Conservation (phyloP, 2,888 invertebrate species). For the Sussaba pulchella region DNA sequence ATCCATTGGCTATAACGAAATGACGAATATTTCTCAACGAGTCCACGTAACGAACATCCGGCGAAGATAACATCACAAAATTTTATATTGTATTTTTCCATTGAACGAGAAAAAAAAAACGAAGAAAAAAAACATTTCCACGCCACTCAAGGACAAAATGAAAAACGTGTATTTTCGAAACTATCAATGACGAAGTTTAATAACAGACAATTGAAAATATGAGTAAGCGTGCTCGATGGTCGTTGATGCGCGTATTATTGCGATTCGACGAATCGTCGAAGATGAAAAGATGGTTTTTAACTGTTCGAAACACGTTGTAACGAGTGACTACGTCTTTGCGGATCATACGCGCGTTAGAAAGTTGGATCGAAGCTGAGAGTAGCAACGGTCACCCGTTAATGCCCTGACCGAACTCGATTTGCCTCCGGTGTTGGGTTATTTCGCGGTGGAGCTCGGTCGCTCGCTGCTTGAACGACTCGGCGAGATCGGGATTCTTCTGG, state of each 20-base stretch:
- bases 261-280: background rate
- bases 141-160: background rate
- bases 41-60: background rate
- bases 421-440: slow-evolving; percentile 84
- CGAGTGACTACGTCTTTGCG: slow-evolving; percentile 25
- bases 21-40: background rate
- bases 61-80: slow-evolving; percentile 4
- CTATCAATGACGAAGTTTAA: slow-evolving; percentile 34
- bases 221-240: slow-evolving; percentile 7
- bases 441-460: slow-evolving; percentile 91
- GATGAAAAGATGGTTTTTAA: background rate
- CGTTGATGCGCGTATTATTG: slow-evolving; percentile 22
- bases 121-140: background rate
- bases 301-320: background rate
- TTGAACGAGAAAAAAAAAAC: no score
- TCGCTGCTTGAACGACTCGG: slow-evolving; percentile 90
- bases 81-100: background rate
- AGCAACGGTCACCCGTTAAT: slow-evolving; percentile 67
- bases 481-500: slow-evolving; percentile 89
- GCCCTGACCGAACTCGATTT: slow-evolving; percentile 85
- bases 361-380: slow-evolving; percentile 6
- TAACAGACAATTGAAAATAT: slow-evolving; percentile 33
- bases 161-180: slow-evolving; percentile 35
- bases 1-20: background rate
- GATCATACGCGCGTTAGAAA: slow-evolving; percentile 47